These are phyloP conservation scores for Fragum sueziense DNA, from an alignment of 2,888 invertebrate species.

Conservation along the genomic window DNA sequence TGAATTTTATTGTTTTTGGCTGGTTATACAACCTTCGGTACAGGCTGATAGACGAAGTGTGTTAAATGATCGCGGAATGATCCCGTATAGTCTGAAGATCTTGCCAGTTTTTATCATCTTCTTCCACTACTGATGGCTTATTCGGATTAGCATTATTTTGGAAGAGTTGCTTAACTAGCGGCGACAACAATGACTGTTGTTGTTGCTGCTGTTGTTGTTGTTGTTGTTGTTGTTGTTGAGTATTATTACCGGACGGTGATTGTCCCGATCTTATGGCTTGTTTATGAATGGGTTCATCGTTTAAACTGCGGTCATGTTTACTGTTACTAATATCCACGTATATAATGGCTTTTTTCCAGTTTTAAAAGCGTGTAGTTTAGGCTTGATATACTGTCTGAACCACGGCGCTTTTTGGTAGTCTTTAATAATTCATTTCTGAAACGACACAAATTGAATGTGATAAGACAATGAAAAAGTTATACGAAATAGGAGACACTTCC, in stretches of 20 bases:
- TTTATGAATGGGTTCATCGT: slow-evolving; percentile 34
- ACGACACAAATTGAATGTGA: neutral
- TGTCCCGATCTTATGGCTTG: neutral
- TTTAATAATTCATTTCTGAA: slow-evolving; percentile 65
- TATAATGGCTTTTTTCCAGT: slow-evolving; percentile 58
- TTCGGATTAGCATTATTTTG: neutral
- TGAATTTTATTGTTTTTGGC: neutral
- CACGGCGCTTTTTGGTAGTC: slow-evolving; percentile 57
- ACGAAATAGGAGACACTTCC: no score
- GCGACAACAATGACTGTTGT: neutral
- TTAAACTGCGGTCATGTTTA: slow-evolving; percentile 58
- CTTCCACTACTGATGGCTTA: neutral
- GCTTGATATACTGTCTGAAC: slow-evolving; percentile 65
- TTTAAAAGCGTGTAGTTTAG: slow-evolving; percentile 62
- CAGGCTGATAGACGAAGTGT: slow-evolving; percentile 10
- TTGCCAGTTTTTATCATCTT: neutral
- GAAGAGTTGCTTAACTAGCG: neutral
- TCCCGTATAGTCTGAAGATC: slow-evolving; percentile 42
- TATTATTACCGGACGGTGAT: neutral
- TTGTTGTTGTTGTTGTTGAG: neutral
- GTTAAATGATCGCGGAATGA: slow-evolving; percentile 27
- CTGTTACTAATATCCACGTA: slow-evolving; percentile 63
- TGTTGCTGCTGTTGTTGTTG: neutral
- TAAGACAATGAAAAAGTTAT: no score
- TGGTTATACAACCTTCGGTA: neutral